Base-by-base conservation (phyloP, 2,113 vertebrate species). In the cat (Felis catus) region DNA sequence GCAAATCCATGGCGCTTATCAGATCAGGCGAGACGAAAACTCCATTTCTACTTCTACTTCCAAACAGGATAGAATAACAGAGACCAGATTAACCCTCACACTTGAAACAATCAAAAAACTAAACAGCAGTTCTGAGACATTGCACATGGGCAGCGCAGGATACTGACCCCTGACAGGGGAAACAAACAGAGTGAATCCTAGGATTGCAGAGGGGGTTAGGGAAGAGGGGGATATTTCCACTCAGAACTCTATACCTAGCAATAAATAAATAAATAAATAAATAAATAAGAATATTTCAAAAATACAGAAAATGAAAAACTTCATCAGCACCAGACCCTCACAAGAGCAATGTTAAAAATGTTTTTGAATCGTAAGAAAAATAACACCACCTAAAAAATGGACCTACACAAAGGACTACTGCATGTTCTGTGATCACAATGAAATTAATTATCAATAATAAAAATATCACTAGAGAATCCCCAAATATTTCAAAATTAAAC, bases 341-440 rank as follows among this genome's bases (percentile, higher is more conserved):
- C 13, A 58, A 94, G 18, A 81, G 5, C 4, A 91, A 36, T 73
- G 14, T 61, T 68, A 89, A 76, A 45, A 1, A 73, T 71, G 19
- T 55, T n/a, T 41, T 70, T 91, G 25, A 70, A n/a, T 93, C 58
- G 84, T 36, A 93, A 93, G 14, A 63, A 76, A 96, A 88, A 80
- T 61, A 92, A 71, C 41, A 82, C 25, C 14, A 70, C 10, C 41
- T 10, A 78, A 68, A 93, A 93, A 89, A 79, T 0, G 11, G 27
- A 93, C 88, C 70, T 68, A 93, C 5, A 45, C 61, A 66, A 87
- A 92, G 55, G 45, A 88, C n/a, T 78, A 80, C 63, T 81, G 25
- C 51, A 91, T 53, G 13, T 41, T 86, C 33, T 71, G n/a, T 80
- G 27, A 79, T 31, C 21, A 87, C 2, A 80, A 63, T 36, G 5